Evolutionary conservation across 2,113 vertebrate species (phyloP).

Genomic region (Gallinago media): DNA sequence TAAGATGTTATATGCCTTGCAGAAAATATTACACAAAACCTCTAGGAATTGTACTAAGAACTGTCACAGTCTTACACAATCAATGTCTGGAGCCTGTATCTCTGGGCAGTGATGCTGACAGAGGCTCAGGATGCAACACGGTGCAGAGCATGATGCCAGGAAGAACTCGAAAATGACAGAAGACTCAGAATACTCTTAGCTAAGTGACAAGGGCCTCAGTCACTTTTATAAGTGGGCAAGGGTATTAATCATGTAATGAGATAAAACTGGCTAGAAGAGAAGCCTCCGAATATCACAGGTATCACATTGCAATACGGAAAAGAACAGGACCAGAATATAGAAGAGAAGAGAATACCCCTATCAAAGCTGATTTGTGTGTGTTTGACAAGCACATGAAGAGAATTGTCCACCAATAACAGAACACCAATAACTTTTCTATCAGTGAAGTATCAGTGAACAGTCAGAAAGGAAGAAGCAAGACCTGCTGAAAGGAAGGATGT

Average conservation of each 20-base stretch:
- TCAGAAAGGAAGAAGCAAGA: background rate
- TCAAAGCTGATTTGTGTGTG: background rate
- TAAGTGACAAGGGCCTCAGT: background rate
- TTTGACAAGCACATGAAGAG: background rate
- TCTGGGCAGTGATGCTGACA: background rate
- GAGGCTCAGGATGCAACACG: background rate
- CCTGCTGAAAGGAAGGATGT: background rate
- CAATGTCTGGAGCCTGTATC: background rate
- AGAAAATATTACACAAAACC: background rate
- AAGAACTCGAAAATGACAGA: background rate
- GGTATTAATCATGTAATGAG: background rate
- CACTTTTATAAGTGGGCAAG: background rate
- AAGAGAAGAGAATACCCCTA: background rate
- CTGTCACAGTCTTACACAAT: background rate
- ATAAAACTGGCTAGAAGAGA: background rate
- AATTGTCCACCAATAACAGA: background rate
- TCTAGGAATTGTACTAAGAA: background rate
- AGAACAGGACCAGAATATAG: background rate
- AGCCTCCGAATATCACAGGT: background rate
- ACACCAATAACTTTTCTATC: background rate
- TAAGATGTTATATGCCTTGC: background rate
- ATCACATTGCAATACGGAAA: background rate
- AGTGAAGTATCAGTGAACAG: background rate
- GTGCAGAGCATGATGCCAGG: background rate
- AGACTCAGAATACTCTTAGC: background rate